These are phyloP conservation scores for Anagyrus pseudococci DNA, from an alignment of 2,888 invertebrate genomes.

Conservation along the genomic window DNA sequence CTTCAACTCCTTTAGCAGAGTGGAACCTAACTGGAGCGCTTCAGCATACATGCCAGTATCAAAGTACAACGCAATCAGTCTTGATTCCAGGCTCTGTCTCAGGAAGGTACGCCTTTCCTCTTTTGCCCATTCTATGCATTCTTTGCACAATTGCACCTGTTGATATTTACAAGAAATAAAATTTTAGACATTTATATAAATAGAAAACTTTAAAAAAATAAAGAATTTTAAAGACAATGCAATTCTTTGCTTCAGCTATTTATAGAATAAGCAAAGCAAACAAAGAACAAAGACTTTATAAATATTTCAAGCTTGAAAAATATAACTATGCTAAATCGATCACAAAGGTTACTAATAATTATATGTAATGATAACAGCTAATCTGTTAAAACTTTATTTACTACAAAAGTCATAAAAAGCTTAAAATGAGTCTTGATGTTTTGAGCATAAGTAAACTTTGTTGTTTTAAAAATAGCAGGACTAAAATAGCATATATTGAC, in stretches of 20 bases:
- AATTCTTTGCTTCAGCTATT: constrained; percentile 1
- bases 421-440: no score
- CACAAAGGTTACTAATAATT: no score
- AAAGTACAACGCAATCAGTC: constrained; percentile 93
- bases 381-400: no score
- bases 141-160: constrained; percentile 84
- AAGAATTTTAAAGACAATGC: not conserved
- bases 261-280: constrained; percentile 9
- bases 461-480: no score
- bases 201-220: constrained; percentile 3
- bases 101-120: constrained; percentile 96
- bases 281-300: not conserved
- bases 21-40: constrained; percentile 83
- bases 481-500: no score
- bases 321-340: no score
- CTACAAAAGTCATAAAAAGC: no score
- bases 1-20: constrained; percentile 92
- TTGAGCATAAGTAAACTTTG: no score
- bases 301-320: not conserved
- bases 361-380: no score
- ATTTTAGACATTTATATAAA: not conserved
- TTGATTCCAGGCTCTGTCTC: constrained; percentile 93
- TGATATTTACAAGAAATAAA: constrained; percentile 12
- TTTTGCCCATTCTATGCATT: constrained; percentile 99
- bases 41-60: constrained; percentile 90